Evolutionary conservation across 35 echinoderm and acorn worm species (phyloP), one percentile per base, ranked within the genome.

Genomic region (Holothuria glaberrima): DNA sequence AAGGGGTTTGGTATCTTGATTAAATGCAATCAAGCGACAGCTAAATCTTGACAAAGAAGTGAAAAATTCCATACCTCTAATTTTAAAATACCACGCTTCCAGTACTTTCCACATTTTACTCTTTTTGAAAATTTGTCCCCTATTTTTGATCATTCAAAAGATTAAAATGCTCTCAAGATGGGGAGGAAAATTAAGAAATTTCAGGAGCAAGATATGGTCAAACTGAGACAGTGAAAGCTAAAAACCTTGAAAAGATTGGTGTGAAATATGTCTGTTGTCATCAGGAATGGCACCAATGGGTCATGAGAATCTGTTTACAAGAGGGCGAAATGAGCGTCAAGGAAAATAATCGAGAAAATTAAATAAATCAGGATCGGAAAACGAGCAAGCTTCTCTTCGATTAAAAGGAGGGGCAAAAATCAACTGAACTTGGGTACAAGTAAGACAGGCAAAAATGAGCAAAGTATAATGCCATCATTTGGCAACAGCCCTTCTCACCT

Each of bases 11-110:
- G 80, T 36, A 61, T 38, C 54, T 57, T 84, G 80, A 84, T 84
- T 84, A 54, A 84, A 84, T 58, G 80, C 80, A 84, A 84, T 84
- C 80, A 84, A 84, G 80, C 80, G 80, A 58, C 57, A 54, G 80
- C 30, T 2, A 35, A 83, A 83, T 33, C 80, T 59, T 56, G 52
- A 83, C 59, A 26, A 63, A 83, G 80, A 54, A 83, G 80, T 83
- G 80, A 58, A 83, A 83, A 83, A 57, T 59, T 56, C 59, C 46
- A 58, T 48, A 9, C 80, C 56, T 60, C 80, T 56, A 83, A 83
- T 83, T 83, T 83, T 24, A 38, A 63, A 63, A 83, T 83, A 60
- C 80, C 80, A 60, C 80, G 80, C 80, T 83, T 83, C 80, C 56
- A 62, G 80, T 83, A 45, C 50, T 63, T 83, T 60, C 80, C 80